These are phyloP conservation scores for Cataglyphis altisquamis DNA, from an alignment of 2,888 invertebrate genomes.

Conservation along the genomic window DNA sequence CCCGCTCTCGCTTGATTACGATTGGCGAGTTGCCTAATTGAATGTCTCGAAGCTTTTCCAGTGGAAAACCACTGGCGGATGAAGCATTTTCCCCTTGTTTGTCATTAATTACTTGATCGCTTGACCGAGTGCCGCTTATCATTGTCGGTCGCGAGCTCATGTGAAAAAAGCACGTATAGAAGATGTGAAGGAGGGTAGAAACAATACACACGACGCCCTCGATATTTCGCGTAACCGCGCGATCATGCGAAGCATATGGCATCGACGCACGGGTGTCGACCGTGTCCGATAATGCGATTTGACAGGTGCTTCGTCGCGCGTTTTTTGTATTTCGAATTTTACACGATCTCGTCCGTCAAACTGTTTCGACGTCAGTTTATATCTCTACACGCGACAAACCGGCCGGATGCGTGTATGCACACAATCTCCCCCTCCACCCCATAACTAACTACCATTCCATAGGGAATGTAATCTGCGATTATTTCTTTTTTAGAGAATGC, in stretches of 20 bases:
- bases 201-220: constrained; percentile 13
- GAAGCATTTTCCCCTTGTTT: constrained; percentile 58
- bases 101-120: constrained; percentile 69
- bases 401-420: background rate
- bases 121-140: constrained; percentile 63
- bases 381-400: constrained; percentile 54
- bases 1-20: constrained; percentile 61
- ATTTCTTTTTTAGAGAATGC: constrained; percentile 6
- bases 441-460: background rate
- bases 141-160: constrained; percentile 29
- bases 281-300: constrained; percentile 73
- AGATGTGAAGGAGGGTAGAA: background rate
- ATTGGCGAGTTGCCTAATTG: constrained; percentile 75
- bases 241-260: constrained; percentile 48
- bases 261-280: constrained; percentile 33
- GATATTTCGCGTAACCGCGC: constrained; percentile 51
- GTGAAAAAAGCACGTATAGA: constrained; percentile 39
- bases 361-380: constrained; percentile 64
- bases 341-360: constrained; percentile 64
- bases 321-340: constrained; percentile 69
- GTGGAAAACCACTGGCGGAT: constrained; percentile 64
- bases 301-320: constrained; percentile 70
- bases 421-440: background rate
- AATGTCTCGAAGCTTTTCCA: constrained; percentile 72
- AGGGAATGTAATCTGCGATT: background rate